These are phyloP conservation scores for Eupithecia subfuscata DNA, from an alignment of 2,888 invertebrate species.

Conservation along the genomic window DNA sequence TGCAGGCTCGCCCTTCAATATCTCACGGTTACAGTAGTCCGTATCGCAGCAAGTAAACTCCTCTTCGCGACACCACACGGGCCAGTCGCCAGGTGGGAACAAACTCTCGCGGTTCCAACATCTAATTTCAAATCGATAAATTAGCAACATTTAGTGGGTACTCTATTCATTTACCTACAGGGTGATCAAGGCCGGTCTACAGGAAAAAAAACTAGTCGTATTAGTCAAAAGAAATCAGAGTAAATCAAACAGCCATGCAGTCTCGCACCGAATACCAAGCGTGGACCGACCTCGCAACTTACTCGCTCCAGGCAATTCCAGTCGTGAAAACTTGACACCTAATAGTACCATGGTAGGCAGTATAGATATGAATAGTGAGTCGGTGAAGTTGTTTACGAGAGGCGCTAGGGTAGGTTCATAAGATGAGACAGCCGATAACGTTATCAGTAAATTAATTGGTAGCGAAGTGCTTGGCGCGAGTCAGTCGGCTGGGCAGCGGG, in stretches of 20 bases:
- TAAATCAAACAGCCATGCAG: conserved; percentile 72
- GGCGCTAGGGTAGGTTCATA: background rate
- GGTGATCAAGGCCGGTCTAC: conserved; percentile 81
- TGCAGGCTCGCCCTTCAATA: conserved; percentile 52
- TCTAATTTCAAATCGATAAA: conserved; percentile 77
- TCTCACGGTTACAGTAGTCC: conserved; percentile 87
- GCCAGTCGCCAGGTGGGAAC: conserved; percentile 85
- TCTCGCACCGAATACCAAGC: conserved; percentile 69
- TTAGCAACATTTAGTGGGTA: conserved; percentile 51
- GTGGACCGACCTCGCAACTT: conserved; percentile 43
- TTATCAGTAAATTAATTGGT: background rate
- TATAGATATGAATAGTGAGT: background rate
- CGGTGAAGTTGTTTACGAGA: background rate
- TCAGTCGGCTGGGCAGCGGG: background rate
- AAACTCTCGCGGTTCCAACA: conserved; percentile 84
- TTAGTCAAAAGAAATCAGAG: conserved; percentile 65
- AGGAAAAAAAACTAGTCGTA: conserved; percentile 69
- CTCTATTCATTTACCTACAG: conserved; percentile 48
- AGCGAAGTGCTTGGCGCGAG: conserved; percentile 25
- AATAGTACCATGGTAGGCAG: background rate
- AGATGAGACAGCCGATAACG: background rate
- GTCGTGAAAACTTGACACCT: background rate
- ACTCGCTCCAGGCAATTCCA: conserved; percentile 30
- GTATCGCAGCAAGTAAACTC: conserved; percentile 86
- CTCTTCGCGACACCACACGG: conserved; percentile 84